A percentile compares a stretch with the other conserved stretches of the same genome.
These are phyloP conservation scores for Vultur gryphus DNA, from an alignment of 2,797 vertebrate genomes.

Conservation along the genomic window DNA sequence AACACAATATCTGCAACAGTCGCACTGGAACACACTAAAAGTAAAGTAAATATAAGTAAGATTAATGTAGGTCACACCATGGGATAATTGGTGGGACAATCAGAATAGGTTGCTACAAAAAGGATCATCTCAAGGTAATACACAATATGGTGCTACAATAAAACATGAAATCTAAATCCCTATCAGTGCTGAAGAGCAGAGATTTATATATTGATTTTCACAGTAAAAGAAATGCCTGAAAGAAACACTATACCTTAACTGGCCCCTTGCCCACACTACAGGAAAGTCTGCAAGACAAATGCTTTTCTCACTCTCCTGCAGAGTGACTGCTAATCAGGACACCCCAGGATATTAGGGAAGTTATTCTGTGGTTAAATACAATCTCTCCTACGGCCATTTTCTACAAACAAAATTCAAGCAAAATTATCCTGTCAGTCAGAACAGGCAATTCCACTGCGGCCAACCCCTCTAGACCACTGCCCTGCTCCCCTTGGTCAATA, in stretches of 20 bases:
- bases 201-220: neutral
- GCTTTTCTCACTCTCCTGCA: neutral
- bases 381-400: neutral
- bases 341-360: neutral
- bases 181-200: neutral
- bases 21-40: slow-evolving; percentile 75
- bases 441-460: neutral
- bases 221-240: neutral
- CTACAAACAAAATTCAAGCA: neutral
- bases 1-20: slow-evolving; percentile 81
- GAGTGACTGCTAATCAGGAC: neutral
- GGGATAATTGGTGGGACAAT: neutral
- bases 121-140: neutral
- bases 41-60: neutral
- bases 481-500: neutral
- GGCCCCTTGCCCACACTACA: neutral
- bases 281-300: neutral
- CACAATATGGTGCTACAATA: neutral
- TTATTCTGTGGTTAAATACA: neutral
- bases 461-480: neutral
- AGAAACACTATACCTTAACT: neutral
- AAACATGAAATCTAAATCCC: neutral
- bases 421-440: neutral
- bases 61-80: neutral
- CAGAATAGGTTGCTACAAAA: neutral